Evolutionary conservation across 2,113 vertebrate species (phyloP), one percentile per base, ranked within the genome.

Genomic region (Trogon melanurus): DNA sequence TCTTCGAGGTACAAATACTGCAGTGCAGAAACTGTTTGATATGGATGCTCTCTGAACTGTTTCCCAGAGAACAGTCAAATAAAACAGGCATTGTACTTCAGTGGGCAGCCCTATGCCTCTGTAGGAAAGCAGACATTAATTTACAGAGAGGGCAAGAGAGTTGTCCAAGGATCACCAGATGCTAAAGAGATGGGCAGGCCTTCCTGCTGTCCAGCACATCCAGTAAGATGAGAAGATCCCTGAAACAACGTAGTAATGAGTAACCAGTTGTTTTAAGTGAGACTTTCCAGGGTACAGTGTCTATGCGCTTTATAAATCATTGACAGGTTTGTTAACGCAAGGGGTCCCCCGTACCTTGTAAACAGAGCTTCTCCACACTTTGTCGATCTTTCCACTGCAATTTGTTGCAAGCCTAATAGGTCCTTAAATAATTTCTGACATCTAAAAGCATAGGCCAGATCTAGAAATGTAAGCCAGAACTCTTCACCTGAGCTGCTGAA

Each of bases 261-360:
- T 98, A 96, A 98, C 97, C 94, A 79, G 92, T 94, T 97, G 95
- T 90, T 98, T 17, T 85, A 64, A 89, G 85, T 9, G 81, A 95
- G 88, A 95, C 88, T 85, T 95, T 88, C 86, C 9, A 36, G 79
- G 78, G 86, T 82, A 72, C 86, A 19, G 8, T 76, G 92, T 94
- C 94, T 97, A 93, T 82, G 91, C 92, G 54, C 81, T 95, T 95
- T 60, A 96, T 96, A 97, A 98, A 98, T 98, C 94, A 98, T 98
- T 98, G 92, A 98, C 97, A 98, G 95, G 10, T 67, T 88, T 95
- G 93, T 97, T 97, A 93, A 41, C 91, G 93, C 96, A 97, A 97
- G 93, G 79, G 60, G 67, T 80, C 92, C 79, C 92, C 69, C 67
- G 88, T 87, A 96, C 95, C 95, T 96, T 97, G 96, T 97, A 96